A percentile compares a stretch with the other conserved stretches of the same genome.
Evolutionary conservation across 2,797 vertebrate species (phyloP).

Genomic region (Meda fulgida): DNA sequence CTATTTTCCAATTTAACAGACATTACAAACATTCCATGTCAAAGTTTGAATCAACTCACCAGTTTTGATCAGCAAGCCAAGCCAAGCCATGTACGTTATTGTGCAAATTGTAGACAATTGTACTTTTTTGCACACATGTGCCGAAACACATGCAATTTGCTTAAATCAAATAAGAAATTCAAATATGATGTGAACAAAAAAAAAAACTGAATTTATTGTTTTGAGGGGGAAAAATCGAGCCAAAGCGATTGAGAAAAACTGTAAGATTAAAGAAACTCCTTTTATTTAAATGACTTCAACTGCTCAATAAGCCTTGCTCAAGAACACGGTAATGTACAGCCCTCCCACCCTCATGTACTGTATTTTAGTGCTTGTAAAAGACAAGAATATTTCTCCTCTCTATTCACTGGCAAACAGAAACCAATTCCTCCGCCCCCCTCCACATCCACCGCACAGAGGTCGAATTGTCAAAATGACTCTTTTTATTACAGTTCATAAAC

Average conservation of each 20-base stretch:
- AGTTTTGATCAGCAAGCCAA: background rate
- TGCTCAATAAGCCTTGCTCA: background rate
- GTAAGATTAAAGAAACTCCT: conserved; percentile 11
- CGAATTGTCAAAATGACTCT: conserved; percentile 97
- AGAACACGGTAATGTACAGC: conserved; percentile 4
- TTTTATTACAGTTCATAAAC: conserved; percentile 99
- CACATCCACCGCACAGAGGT: conserved; percentile 80
- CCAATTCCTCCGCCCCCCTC: conserved; percentile 77
- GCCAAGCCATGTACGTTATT: background rate
- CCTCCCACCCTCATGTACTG: conserved; percentile 20
- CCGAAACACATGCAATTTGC: background rate
- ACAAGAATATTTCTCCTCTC: conserved; percentile 65
- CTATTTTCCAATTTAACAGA: background rate
- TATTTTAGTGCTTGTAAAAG: conserved; percentile 59
- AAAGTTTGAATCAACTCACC: background rate
- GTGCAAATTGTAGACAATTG: background rate
- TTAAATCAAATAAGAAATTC: background rate
- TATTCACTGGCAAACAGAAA: conserved; percentile 82
- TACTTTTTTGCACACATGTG: background rate
- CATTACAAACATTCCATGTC: background rate
- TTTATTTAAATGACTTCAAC: conserved; percentile 24
- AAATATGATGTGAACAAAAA: background rate
- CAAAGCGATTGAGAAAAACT: background rate
- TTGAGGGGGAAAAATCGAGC: background rate
- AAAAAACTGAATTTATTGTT: background rate